A percentile compares a stretch with the other conserved stretches of the same genome.
Conservation (phyloP, 2,888 invertebrate genomes). For the Brenthis daphne region DNA sequence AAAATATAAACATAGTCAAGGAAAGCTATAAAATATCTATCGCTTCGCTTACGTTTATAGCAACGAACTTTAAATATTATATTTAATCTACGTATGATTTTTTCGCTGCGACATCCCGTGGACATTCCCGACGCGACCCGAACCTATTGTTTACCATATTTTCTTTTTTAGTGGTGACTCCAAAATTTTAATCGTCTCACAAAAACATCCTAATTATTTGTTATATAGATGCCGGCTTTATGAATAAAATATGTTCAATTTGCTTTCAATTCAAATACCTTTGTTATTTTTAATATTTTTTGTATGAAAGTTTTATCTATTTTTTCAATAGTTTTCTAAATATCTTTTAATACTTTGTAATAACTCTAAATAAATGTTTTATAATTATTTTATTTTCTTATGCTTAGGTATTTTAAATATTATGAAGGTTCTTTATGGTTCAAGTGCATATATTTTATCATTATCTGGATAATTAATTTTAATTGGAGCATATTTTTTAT, state of each 20-base stretch:
- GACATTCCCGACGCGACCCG: conserved; percentile 50
- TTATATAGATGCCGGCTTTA: conserved; percentile 48
- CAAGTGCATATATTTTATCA: too few species aligned
- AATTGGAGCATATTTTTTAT: too few species aligned
- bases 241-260: conserved; percentile 47
- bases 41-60: conserved; percentile 9
- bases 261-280: conserved; percentile 37
- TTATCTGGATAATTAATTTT: too few species aligned
- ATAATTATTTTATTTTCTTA: too few species aligned
- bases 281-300: conserved; percentile 3
- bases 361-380: too few species aligned
- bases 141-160: conserved; percentile 55
- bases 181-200: conserved; percentile 54
- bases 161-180: conserved; percentile 58
- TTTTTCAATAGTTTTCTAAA: too few species aligned
- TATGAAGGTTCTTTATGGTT: too few species aligned
- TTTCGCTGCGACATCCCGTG: conserved; percentile 48
- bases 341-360: too few species aligned
- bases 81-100: conserved; percentile 42
- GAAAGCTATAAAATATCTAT: conserved; percentile 17
- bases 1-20: neutral
- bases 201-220: conserved; percentile 58
- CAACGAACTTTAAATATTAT: conserved; percentile 43
- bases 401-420: too few species aligned
- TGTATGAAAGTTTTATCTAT: too few species aligned